Base-by-base conservation (phyloP, 2,888 invertebrate species). In the Erebia epiphron region DNA sequence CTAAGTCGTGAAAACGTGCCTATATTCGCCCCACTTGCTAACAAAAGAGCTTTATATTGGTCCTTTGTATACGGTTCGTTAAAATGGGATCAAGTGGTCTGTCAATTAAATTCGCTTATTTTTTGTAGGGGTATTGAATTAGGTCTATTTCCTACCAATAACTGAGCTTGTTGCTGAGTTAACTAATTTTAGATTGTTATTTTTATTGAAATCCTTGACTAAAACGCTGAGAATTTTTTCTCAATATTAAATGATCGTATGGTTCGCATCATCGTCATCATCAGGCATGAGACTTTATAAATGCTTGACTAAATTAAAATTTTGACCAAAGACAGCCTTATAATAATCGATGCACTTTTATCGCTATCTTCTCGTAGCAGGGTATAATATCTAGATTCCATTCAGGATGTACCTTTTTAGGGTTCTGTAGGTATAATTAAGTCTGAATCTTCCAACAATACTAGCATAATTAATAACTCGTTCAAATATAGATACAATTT, bases 41-140 rank as follows among this genome's bases (percentile, higher is more conserved):
- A 72, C 70, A 66, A 68, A 56, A 71, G 81, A 78, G 77, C 75
- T 77, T 79, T 80, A 83, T 60, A 68, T 85, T 82, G 83, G 82
- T 84, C 85, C 86, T 86, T 84, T 82, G 80, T 70, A 46, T 85
- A 73, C 67, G 57, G 64, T 57, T 75, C 62, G 75, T 76, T 72
- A 76, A 78, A 77, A 83, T 80, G 68, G 71, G 74, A 73, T 70
- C 72, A 69, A 75, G 76, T 72, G 73, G 70, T 74, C 71, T 72
- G 69, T 71, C 69, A 75, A 73, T 71, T 69, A 70, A 74, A 66
- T 62, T 68, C 56, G 69, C 69, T 71, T 68, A 52, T 60, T 73
- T 75, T 75, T 69, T 68, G 54, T 61, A 63, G 46, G 50, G 67
- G 50, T 60, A 69, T 70, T 69, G 35, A 49, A 62, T 57, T 68